Conservation (phyloP, 2,888 invertebrate genomes). For the Lepidocyrtoides sp. region DNA sequence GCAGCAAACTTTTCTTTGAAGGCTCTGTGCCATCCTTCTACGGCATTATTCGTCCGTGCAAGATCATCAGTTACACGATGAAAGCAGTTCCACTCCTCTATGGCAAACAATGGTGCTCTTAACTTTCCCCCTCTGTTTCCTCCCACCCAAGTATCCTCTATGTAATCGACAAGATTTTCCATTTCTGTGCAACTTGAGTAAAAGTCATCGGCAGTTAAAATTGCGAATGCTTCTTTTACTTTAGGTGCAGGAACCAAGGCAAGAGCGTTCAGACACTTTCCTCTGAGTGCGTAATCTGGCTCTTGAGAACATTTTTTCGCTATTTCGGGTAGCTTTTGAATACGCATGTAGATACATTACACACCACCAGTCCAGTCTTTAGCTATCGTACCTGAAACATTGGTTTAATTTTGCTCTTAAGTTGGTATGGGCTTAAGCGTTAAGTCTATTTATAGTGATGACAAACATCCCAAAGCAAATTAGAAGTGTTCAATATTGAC, state of each 20-base stretch:
- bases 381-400: no score
- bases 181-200: not conserved
- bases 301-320: not conserved
- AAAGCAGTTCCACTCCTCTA: conserved; percentile 59
- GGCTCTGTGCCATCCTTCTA: conserved; percentile 53
- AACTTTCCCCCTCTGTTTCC: conserved; percentile 5
- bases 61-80: not conserved
- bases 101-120: conserved; percentile 19
- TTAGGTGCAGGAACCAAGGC: conserved; percentile 30
- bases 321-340: conserved; percentile 52
- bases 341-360: conserved; percentile 59
- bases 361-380: no score
- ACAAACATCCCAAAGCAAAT: no score
- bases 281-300: conserved; percentile 10
- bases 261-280: conserved; percentile 34
- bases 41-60: conserved; percentile 55
- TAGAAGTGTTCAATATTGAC: no score
- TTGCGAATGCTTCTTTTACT: conserved; percentile 38
- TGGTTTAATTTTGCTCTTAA: no score
- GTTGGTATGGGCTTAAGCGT: no score
- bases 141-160: conserved; percentile 52
- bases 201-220: conserved; percentile 6
- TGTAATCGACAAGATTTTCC: conserved; percentile 45
- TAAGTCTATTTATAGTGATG: no score
- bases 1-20: conserved; percentile 47